Evolutionary conservation across 1,140 invertebrate genomes (phyloP), one percentile per base, ranked within the genome.

Genomic region (Papilio glaucus): DNA sequence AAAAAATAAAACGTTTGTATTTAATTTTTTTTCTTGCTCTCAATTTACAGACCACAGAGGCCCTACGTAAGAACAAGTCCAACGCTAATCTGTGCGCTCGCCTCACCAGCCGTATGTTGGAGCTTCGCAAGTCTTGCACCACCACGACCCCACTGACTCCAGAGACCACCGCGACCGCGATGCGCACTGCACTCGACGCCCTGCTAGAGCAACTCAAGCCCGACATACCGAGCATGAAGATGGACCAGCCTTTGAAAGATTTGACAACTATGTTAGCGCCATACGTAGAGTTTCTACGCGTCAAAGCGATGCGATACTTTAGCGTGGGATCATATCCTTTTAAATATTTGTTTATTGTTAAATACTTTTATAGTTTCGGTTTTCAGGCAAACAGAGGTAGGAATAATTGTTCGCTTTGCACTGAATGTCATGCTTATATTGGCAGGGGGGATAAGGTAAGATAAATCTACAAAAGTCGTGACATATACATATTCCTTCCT

Each of bases 261-360:
- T 45, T 93, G 2, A 85, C 67, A 41, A 62, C 13, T 0, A 70
- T 82, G 0, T 72, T 93, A 3, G 75, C 83, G 21, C 91, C 91
- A 0, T 90, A 91, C 37, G 75, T 90, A 0, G 88, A 91, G 6
- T 91, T 91, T 65, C 82, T 93, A 0, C 78, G 84, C 18, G 84
- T 86, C 6, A 93, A 91, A 70, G 91, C 89, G 4, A 81, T 79
- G 76, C 78, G 91, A 76, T 91, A 84, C 79, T 93, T 93, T 80
- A 85, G 82, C 67, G 33, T 90, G 71, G 87, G 79, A 88, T 91
- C 89, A 91, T 93, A 93, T 93, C 91, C 91, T 93, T 93, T 93
- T 85, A 26, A 12, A n/a, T 57, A 4, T 26, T 57, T 21, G 53
- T 21, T 29, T 57, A 24, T 57, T 29, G 10, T 26, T 26, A 18